Evolutionary conservation across 2,113 vertebrate genomes (phyloP).

Genomic region (Corydoras sp.): DNA sequence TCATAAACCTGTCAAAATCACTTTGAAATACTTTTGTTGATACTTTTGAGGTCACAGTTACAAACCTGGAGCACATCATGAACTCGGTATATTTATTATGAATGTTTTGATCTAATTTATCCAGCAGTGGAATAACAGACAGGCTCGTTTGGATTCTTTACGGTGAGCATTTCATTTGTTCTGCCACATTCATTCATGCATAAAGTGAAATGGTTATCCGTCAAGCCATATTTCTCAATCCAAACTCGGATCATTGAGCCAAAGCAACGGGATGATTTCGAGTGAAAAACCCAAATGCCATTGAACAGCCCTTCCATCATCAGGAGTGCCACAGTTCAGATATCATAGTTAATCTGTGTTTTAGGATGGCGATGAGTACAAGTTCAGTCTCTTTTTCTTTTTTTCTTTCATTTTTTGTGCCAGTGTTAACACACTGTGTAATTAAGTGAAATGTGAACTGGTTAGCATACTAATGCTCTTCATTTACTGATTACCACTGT

Average conservation of each 20-base stretch:
- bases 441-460: not conserved
- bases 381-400: not conserved
- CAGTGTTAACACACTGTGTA: constrained; percentile 16
- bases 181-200: not conserved
- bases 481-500: not conserved
- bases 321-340: not conserved
- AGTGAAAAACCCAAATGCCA: not conserved
- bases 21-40: constrained; percentile 7
- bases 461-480: not conserved
- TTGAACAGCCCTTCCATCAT: not conserved
- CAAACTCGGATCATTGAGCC: constrained; percentile 19
- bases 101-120: constrained; percentile 7
- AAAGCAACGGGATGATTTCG: not conserved
- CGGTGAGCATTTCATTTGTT: not conserved
- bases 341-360: not conserved
- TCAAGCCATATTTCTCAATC: constrained; percentile 7
- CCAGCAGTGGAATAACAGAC: not conserved
- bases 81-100: constrained; percentile 3
- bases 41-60: constrained; percentile 1
- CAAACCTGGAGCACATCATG: constrained; percentile 4
- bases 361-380: not conserved
- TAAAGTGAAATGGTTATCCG: not conserved
- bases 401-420: not conserved
- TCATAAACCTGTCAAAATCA: no score
- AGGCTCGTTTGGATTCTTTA: constrained; percentile 3